These are phyloP conservation scores for Chiroxiphia lanceolata DNA, from an alignment of 2,797 vertebrate species.

Conservation along the genomic window DNA sequence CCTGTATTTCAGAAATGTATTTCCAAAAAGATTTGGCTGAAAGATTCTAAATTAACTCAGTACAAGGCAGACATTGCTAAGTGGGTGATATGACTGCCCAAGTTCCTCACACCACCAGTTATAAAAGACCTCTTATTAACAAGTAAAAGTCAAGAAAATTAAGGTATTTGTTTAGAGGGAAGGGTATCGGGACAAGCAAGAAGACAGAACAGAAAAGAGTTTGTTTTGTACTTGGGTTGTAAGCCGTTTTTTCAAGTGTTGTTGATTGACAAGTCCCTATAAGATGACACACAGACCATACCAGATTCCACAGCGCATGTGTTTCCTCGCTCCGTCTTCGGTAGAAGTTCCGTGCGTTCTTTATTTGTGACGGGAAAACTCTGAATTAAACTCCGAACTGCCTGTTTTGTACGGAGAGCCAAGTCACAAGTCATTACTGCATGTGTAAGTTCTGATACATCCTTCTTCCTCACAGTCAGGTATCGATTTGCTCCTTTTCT, in stretches of 20 bases:
- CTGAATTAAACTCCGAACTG: slow-evolving; percentile 81
- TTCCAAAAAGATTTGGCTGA: neutral
- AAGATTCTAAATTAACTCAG: neutral
- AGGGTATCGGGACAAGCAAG: fast-evolving
- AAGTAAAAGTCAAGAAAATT: neutral
- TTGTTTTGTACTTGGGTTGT: neutral
- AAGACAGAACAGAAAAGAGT: neutral
- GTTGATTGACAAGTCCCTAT: neutral
- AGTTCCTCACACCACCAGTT: neutral
- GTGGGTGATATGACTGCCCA: neutral
- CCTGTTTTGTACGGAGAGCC: slow-evolving; percentile 77
- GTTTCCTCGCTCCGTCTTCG: slow-evolving; percentile 75
- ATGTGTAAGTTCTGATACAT: slow-evolving; percentile 76
- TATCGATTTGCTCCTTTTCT: slow-evolving; percentile 87
- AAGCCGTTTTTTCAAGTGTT: neutral
- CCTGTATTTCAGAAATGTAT: neutral
- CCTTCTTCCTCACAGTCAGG: slow-evolving; percentile 89
- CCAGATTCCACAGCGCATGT: slow-evolving; percentile 77
- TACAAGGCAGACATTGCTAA: fast-evolving
- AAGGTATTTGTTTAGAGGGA: neutral
- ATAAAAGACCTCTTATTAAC: neutral
- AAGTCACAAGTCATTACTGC: slow-evolving; percentile 82
- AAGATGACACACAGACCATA: slow-evolving; percentile 59
- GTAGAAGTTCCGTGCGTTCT: slow-evolving; percentile 84
- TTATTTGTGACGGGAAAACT: slow-evolving; percentile 88